Percentiles rank a stretch among this genome's conserved stretches.
These are phyloP conservation scores for Phyllotreta cruciferae DNA, from an alignment of 2,888 invertebrate species.

Conservation along the genomic window DNA sequence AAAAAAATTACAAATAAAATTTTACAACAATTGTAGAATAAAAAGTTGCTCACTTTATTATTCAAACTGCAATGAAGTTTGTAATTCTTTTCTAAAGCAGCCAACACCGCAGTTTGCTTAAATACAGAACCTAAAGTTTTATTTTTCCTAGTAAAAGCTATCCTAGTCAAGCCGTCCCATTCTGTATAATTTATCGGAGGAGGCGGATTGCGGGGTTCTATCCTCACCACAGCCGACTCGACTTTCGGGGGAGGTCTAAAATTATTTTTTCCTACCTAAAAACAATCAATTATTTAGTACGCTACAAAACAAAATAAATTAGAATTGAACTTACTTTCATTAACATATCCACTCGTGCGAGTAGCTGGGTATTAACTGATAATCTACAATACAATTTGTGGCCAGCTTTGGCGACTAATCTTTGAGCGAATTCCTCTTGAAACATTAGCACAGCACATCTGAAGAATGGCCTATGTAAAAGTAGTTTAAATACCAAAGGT, in stretches of 20 bases:
- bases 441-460: slow-evolving; percentile 99
- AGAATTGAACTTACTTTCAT: slow-evolving; percentile 77
- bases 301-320: not conserved
- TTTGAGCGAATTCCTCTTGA: slow-evolving; percentile 97
- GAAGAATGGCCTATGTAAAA: slow-evolving; percentile 83
- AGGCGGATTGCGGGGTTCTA: slow-evolving; percentile 97
- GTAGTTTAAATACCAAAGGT: slow-evolving; percentile 92
- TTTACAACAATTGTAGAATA: not conserved
- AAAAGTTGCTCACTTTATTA: slow-evolving; percentile 69
- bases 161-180: slow-evolving; percentile 97
- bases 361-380: slow-evolving; percentile 94
- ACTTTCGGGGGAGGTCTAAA: slow-evolving; percentile 99
- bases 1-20: slow-evolving; percentile 47
- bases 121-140: slow-evolving; percentile 93
- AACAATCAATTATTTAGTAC: slow-evolving; percentile 39
- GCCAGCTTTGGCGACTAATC: slow-evolving; percentile 95
- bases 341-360: slow-evolving; percentile 92
- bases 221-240: slow-evolving; percentile 96
- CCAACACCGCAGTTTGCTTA: slow-evolving; percentile 82
- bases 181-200: slow-evolving; percentile 95
- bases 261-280: slow-evolving; percentile 94
- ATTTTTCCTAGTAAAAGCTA: slow-evolving; percentile 95
- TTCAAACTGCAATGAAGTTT: slow-evolving; percentile 85
- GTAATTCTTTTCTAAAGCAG: slow-evolving; percentile 91
- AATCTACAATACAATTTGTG: slow-evolving; percentile 96